Evolutionary conservation across 1,140 invertebrate genomes (phyloP).

Genomic region (Leptinotarsa undecemlineata): DNA sequence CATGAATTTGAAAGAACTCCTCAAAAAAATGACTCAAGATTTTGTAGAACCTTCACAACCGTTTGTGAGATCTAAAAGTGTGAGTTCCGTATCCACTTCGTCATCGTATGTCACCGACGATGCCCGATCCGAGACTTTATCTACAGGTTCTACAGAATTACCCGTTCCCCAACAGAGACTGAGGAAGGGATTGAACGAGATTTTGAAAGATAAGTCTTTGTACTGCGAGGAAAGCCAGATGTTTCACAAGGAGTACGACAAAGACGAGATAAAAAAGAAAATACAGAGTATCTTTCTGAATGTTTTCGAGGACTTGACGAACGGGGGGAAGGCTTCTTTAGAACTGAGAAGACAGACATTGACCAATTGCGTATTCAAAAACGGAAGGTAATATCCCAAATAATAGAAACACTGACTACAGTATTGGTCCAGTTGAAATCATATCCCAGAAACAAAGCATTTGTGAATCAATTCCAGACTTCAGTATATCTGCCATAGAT

Average conservation of each 20-base stretch:
- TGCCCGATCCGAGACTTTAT: neutral
- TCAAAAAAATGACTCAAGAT: constrained; percentile 4
- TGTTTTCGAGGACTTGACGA: constrained; percentile 16
- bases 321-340: neutral
- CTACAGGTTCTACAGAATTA: constrained; percentile 17
- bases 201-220: constrained; percentile 8
- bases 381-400: constrained; percentile 13
- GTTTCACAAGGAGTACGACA: constrained; percentile 5
- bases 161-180: constrained; percentile 10
- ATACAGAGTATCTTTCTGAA: constrained; percentile 18
- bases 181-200: constrained; percentile 15
- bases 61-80: constrained; percentile 9
- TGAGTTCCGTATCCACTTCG: constrained; percentile 19
- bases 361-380: constrained; percentile 29
- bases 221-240: neutral
- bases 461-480: too few relatives aligned
- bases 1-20: neutral
- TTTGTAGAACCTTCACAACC: neutral
- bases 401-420: too few relatives aligned
- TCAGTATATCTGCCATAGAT: too few relatives aligned
- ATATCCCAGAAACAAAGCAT: too few relatives aligned
- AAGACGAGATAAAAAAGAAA: constrained; percentile 15
- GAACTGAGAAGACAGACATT: constrained; percentile 20
- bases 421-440: too few relatives aligned
- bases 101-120: constrained; percentile 21